Evolutionary conservation across 2,797 vertebrate species (phyloP), one percentile per base, ranked within the genome.

Genomic region (Denticeps clupeoides): DNA sequence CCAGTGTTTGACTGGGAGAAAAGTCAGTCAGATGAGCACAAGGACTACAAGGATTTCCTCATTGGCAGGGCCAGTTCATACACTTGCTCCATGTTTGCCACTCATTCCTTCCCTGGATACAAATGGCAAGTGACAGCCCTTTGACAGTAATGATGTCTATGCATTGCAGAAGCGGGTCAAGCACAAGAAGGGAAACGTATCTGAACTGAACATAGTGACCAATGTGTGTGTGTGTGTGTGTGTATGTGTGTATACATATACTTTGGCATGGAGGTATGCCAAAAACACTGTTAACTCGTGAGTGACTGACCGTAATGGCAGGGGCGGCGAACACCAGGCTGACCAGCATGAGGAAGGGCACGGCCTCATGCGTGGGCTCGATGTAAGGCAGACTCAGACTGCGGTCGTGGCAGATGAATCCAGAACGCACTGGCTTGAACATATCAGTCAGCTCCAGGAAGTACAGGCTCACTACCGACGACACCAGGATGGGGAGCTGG

Each of bases 361-460:
- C 77, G 47, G 91, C 83, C 67, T 99, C 94, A 11, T 93, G 89
- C n/a, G 83, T 80, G 10, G 93, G 91, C 57, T 97, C 94, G 10
- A 96, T 85, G 56, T 93, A 98, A 2, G 93, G 94, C 67, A 98
- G 87, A 65, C 92, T 98, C 65, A 98, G 81, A 60, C 89, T 95
- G 51, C 91, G 87, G 79, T 98, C 94, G 57, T 96, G 88, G 79
- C 93, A 98, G 71, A 78, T 90, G 71, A 92, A 98, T 40, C 93
- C 93, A 9, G 90, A 89, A 41, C 87, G 89, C 26, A 91, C 90
- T 0, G 94, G 94, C 64, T 91, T 92, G 79, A 98, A 98, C 70
- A 98, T 81, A 69, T 97, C 91, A 0, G 93, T 97, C 73, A 93
- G 89, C 68, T 97, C 93, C 57, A 99, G 80, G 68, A 97, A 97